Conservation (phyloP, 2,888 invertebrate species). For the Poecilus cupreus region DNA sequence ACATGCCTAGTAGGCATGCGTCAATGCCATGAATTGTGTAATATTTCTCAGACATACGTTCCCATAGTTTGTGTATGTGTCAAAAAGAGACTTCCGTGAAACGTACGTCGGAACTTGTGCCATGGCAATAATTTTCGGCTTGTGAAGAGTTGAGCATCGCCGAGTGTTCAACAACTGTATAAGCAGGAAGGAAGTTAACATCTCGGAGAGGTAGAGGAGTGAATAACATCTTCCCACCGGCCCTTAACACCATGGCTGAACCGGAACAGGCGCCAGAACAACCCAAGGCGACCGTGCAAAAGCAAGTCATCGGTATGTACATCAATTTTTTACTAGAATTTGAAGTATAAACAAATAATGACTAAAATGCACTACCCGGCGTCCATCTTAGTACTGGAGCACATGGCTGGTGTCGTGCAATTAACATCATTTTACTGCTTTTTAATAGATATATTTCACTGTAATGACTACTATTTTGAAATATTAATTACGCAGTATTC, state of each 20-base stretch:
- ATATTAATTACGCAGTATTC: neutral
- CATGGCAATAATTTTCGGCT: constrained; percentile 60
- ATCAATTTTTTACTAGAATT: constrained; percentile 52
- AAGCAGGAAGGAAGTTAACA: constrained; percentile 81
- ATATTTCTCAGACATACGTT: constrained; percentile 14
- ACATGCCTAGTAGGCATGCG: constrained; percentile 58
- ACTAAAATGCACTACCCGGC: constrained; percentile 64
- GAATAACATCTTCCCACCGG: constrained; percentile 84
- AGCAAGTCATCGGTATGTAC: constrained; percentile 90
- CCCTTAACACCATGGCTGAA: constrained; percentile 95
- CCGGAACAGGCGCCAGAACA: constrained; percentile 89
- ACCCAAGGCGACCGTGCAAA: constrained; percentile 81
- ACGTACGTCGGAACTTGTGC: constrained; percentile 62
- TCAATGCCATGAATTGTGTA: constrained; percentile 21
- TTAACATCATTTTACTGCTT: constrained; percentile 15
- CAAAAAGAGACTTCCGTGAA: constrained; percentile 26
- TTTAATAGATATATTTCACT: neutral
- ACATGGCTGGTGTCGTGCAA: constrained; percentile 66
- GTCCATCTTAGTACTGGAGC: constrained; percentile 69
- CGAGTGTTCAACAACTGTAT: constrained; percentile 73
- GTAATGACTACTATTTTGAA: neutral
- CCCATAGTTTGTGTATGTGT: constrained; percentile 11
- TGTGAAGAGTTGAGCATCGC: constrained; percentile 67
- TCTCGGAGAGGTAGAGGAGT: constrained; percentile 86
- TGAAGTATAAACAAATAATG: constrained; percentile 55